These are phyloP conservation scores for Echiichthys vipera DNA, from an alignment of 2,797 vertebrate species.

Conservation along the genomic window DNA sequence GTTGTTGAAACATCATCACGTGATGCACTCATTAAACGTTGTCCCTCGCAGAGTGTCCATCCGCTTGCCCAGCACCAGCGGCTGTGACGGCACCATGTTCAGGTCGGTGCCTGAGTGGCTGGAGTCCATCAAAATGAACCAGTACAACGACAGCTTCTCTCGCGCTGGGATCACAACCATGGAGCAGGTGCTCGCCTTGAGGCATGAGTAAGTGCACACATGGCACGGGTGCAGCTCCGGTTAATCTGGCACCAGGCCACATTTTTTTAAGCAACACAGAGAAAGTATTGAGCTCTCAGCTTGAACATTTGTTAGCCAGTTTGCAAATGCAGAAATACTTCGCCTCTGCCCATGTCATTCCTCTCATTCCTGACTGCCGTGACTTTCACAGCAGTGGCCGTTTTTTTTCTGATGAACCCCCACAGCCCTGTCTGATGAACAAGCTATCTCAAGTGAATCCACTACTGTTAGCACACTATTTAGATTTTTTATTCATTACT, in stretches of 20 bases:
- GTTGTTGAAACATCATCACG: slow-evolving; percentile 13
- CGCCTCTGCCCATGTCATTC: slow-evolving; percentile 45
- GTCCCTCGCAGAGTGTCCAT: slow-evolving; percentile 89
- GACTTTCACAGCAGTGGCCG: slow-evolving; percentile 18
- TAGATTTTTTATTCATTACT: not conserved
- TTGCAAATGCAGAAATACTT: slow-evolving; percentile 48
- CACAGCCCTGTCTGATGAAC: not conserved
- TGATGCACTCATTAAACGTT: not conserved
- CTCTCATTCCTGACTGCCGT: slow-evolving; percentile 50
- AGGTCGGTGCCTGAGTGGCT: slow-evolving; percentile 94
- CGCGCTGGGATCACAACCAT: slow-evolving; percentile 91
- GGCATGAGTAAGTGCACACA: slow-evolving; percentile 91
- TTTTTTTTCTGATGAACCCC: not conserved
- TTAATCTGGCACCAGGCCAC: slow-evolving; percentile 50
- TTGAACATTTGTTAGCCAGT: slow-evolving; percentile 67
- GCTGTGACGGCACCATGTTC: slow-evolving; percentile 90
- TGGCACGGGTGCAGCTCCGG: slow-evolving; percentile 59
- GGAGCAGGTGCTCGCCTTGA: slow-evolving; percentile 94
- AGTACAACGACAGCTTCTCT: slow-evolving; percentile 93
- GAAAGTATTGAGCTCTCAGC: slow-evolving; percentile 55
- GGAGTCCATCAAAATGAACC: slow-evolving; percentile 96
- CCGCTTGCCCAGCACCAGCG: slow-evolving; percentile 95
- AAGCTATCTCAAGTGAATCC: not conserved
- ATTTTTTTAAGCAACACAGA: slow-evolving; percentile 49
- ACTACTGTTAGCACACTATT: not conserved